phyloP scores from a whole-genome alignment of 1,140 invertebrate species.

The Medauroidea extradentata region DNA sequence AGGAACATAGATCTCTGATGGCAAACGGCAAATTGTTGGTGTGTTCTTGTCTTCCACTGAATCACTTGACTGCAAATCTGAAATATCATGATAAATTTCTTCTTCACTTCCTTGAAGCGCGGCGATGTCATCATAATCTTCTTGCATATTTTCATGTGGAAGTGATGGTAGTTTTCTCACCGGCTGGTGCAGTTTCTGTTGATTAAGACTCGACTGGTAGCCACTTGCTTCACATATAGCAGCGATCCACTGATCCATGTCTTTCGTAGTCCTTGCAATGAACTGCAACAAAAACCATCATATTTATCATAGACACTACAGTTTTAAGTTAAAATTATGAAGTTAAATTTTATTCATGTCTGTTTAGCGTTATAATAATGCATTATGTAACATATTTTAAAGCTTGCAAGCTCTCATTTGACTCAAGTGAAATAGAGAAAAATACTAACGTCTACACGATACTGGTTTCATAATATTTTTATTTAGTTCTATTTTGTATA shows the following conservation, averaged over 20 bases:
- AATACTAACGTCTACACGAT: no score
- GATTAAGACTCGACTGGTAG: not conserved
- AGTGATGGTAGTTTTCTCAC: not conserved
- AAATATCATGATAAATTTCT: conserved; percentile 6
- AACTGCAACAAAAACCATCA: conserved; percentile 9
- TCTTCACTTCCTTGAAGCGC: not conserved
- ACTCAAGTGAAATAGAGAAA: no score
- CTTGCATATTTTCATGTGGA: not conserved
- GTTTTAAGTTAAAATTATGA: no score
- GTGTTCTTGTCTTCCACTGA: not conserved
- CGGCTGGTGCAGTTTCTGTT: not conserved
- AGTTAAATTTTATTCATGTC: no score
- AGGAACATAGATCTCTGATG: no score
- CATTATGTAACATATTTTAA: no score
- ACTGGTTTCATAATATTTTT: no score
- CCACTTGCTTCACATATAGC: conserved; percentile 9
- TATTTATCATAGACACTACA: no score
- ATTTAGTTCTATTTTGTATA: no score
- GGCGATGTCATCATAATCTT: not conserved
- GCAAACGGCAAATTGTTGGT: no score
- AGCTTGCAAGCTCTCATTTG: no score
- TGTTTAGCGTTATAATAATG: no score
- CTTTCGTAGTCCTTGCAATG: conserved; percentile 2
- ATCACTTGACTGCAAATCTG: not conserved
- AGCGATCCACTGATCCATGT: conserved; percentile 9